A percentile compares a stretch with the other conserved stretches of the same genome.
phyloP scores from a whole-genome alignment of 2,797 vertebrate species.

The Rhabdomys pumilio region DNA sequence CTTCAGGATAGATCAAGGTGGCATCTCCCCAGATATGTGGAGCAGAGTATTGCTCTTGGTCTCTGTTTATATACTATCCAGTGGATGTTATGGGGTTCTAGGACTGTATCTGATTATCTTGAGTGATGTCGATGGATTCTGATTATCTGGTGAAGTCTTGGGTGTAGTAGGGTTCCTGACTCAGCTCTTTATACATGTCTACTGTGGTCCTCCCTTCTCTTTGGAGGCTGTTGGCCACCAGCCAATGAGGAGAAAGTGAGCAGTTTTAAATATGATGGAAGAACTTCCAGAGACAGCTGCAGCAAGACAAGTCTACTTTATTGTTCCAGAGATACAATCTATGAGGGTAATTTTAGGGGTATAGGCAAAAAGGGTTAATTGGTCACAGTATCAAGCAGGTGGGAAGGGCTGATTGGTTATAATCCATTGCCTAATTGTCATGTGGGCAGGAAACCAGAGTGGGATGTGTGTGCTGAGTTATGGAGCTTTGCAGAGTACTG shows the following conservation, averaged over 20 bases:
- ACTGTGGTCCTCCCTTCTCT: background rate
- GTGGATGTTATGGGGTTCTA: background rate
- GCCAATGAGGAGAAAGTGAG: background rate
- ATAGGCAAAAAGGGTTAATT: background rate
- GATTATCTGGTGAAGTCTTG: background rate
- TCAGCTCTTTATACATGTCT: background rate
- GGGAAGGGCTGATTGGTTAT: background rate
- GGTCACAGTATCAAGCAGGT: background rate
- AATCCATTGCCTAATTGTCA: background rate
- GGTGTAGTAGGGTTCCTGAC: background rate
- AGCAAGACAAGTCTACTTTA: background rate
- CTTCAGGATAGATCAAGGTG: background rate
- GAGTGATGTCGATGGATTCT: background rate
- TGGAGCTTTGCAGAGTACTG: background rate
- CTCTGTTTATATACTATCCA: background rate
- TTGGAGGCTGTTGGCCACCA: background rate
- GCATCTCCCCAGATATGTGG: background rate
- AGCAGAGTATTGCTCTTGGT: background rate
- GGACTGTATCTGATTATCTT: background rate
- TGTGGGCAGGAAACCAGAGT: background rate
- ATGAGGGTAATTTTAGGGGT: background rate
- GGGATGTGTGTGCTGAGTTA: background rate
- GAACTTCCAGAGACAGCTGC: background rate
- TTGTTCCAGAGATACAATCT: background rate
- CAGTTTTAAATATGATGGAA: background rate